Base-by-base conservation (phyloP, 2,113 vertebrate genomes). In the Phodopus roborovskii region DNA sequence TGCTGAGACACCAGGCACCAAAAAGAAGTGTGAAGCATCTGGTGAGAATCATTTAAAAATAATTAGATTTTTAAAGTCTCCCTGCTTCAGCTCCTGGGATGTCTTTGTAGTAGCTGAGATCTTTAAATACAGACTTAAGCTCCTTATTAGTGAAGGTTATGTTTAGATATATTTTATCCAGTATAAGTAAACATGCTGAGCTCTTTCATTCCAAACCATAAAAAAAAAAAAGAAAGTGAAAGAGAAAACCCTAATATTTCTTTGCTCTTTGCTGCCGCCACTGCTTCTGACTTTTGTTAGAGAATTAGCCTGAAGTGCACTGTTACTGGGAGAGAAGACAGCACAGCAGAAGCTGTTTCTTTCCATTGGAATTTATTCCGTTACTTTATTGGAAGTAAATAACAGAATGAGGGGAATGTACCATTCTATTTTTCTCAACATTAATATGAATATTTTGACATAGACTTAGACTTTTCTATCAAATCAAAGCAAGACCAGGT, bases 21-120 rank as follows among this genome's bases (percentile, higher is more conserved):
- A 92, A 42, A 8, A 89, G 94, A 70, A 26, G 88, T 73, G 62
- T 36, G 93, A 94, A 97, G 16, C 90, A 97, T 96, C 85, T 98
- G 82, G 70, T 88, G 36, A 70, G 98, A 98, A 97, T 89, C 0
- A 86, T 97, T 96, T 88, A 96, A 98, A 90, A 98, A 96, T 83
- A 97, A 97, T 97, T 94, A 12, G 17, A 86, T 96, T 94, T 78
- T 91, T 91, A 74, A 97, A 84, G 53, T 95, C 85, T 97, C 13
- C 12, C 73, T 94, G 88, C n/a, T 97, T 88, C 85, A 93, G 64
- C 86, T 97, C 86, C 88, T 97, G 53, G 87, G 53, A 97, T 95
- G 81, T 96, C 97, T 97, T 93, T 77, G 45, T 50, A 79, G n/a
- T 89, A 89, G 60, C 3, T 45, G 42, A 6, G 1, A 58, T 91